A percentile compares a stretch with the other conserved stretches of the same genome.
These are phyloP conservation scores for Brachynemurus nebulosus DNA, from an alignment of 2,888 invertebrate genomes.

Conservation along the genomic window DNA sequence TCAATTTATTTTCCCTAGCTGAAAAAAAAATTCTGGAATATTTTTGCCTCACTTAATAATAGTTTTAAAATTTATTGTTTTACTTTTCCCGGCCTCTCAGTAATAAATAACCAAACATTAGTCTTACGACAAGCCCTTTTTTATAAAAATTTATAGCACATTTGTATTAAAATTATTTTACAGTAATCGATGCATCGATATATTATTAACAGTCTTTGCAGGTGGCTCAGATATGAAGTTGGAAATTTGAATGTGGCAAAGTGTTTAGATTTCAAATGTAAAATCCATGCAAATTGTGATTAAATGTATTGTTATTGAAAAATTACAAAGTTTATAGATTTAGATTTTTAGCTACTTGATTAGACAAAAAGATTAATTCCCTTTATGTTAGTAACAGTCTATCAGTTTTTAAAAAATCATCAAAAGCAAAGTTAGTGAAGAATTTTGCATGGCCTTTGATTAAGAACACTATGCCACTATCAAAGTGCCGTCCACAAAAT, in stretches of 20 bases:
- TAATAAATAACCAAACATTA: no score
- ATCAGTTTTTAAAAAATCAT: no score
- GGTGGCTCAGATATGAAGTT: constrained; percentile 47
- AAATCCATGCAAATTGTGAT: background rate
- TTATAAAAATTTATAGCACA: background rate
- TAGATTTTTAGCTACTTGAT: no score
- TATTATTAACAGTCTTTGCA: constrained; percentile 22
- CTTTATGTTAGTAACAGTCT: no score
- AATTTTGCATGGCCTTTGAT: constrained; percentile 1
- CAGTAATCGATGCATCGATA: background rate
- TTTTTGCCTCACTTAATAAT: background rate
- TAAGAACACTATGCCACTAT: constrained; percentile 43
- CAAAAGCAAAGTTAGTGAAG: no score
- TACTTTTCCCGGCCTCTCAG: constrained; percentile 23
- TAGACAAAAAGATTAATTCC: no score
- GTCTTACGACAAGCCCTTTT: constrained; percentile 10
- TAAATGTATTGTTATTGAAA: background rate
- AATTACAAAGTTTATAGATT: background rate
- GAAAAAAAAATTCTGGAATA: background rate
- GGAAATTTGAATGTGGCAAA: constrained; percentile 45
- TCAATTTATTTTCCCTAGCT: background rate
- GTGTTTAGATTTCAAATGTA: background rate
- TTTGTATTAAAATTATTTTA: background rate
- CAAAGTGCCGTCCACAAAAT: constrained; percentile 36
- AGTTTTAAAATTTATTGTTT: no score